These are phyloP conservation scores for Pangasius sanitwongsei DNA, from an alignment of 2,797 vertebrate species.

Conservation along the genomic window DNA sequence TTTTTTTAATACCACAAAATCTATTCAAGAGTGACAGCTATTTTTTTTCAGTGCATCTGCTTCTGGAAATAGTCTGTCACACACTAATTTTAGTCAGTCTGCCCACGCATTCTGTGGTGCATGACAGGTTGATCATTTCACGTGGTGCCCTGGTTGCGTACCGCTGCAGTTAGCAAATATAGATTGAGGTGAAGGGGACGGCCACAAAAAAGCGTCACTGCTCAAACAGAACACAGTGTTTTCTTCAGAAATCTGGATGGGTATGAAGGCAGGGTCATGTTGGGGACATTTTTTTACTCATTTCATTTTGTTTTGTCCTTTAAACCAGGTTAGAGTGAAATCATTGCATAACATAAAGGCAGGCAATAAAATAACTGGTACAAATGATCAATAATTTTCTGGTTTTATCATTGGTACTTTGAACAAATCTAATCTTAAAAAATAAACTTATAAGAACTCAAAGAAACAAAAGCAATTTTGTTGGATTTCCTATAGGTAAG, in stretches of 20 bases:
- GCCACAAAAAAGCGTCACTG: conserved; percentile 49
- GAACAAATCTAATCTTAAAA: neutral
- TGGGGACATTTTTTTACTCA: neutral
- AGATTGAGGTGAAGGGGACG: conserved; percentile 61
- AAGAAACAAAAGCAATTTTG: neutral
- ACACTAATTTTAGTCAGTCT: conserved; percentile 69
- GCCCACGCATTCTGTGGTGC: conserved; percentile 66
- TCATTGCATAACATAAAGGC: neutral
- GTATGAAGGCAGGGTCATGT: neutral
- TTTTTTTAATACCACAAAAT: conserved; percentile 21
- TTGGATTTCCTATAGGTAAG: neutral
- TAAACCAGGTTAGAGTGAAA: neutral
- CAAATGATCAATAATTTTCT: neutral
- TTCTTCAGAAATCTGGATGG: neutral
- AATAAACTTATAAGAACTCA: neutral
- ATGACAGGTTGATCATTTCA: conserved; percentile 70
- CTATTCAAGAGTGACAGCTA: conserved; percentile 31
- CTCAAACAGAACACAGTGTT: neutral
- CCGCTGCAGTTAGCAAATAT: conserved; percentile 70
- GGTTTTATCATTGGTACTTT: neutral
- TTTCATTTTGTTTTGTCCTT: neutral
- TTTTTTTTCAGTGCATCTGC: conserved; percentile 40
- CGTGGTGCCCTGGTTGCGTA: conserved; percentile 63
- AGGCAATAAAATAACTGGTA: neutral
- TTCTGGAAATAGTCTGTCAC: conserved; percentile 66